Base-by-base conservation (phyloP, 1,140 invertebrate species). In the Phenacoccus solenopsis region DNA sequence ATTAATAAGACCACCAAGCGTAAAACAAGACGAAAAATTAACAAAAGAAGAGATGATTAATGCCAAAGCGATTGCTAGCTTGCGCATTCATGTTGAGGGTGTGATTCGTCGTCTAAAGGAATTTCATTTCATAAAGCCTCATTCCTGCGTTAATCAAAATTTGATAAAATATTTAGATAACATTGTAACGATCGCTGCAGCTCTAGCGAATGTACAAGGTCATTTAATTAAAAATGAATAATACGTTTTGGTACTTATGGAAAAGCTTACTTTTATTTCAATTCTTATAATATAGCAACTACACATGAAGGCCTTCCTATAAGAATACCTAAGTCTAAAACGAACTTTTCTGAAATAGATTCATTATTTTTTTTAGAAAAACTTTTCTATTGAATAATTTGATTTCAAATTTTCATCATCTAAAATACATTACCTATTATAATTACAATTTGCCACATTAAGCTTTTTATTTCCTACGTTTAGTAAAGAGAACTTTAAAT, bases 81-180 rank as follows among this genome's bases (percentile, higher is more conserved):
- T 81, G 71, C 70, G 78, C 72, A 78, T 80, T 56, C 76, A 81
- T 70, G 70, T 80, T 16, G 78, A 80, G 72, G 24, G 79, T 61
- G 76, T 78, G 1, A 79, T 80, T 67, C 30, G 74, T 21, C 32
- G 75, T 70, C 69, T 79, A 24, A 74, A 78, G 73, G 78, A 80
- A 70, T 81, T 78, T 74, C 68, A 68, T 71, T 76, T 78, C 28
- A 69, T 80, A 70, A 75, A 73, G 72, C 77, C 77, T 67, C 77
- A 80, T 76, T 73, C 78, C 67, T 74, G 69, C 72, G 67, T 78
- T 12, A 74, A 76, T 69, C 59, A 69, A 70, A 73, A 72, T 69
- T 75, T 74, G 3, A 22, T 79, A 1, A 72, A 75, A 64, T 67
- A 75, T 49, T 74, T 76, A 61, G 76, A 78, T 74, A 56, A 77